Conservation (phyloP, 2,113 vertebrate genomes). For the Gasterosteus nipponicus region DNA sequence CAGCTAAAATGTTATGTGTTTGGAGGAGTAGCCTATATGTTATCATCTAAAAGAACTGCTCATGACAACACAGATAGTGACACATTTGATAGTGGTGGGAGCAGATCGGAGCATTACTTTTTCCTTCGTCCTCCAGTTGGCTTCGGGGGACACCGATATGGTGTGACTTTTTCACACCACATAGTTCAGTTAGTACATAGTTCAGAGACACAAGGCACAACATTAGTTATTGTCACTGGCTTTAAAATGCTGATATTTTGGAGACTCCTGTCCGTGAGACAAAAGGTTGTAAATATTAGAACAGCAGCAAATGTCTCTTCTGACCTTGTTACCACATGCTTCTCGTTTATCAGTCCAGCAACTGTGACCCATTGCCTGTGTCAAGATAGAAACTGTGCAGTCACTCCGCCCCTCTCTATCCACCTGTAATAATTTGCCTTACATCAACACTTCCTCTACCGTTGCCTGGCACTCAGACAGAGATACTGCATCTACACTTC, state of each 20-base stretch:
- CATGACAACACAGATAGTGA: neutral
- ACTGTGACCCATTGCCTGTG: neutral
- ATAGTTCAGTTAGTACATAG: too few species aligned
- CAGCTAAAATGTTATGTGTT: slow-evolving; percentile 1
- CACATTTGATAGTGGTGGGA: slow-evolving; percentile 41
- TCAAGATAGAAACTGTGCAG: neutral
- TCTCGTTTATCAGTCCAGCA: neutral
- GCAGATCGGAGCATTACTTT: slow-evolving; percentile 7
- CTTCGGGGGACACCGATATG: neutral
- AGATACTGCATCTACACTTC: slow-evolving; percentile 41
- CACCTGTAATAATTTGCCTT: slow-evolving; percentile 44
- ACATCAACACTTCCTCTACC: slow-evolving; percentile 56
- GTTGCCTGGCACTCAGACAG: slow-evolving; percentile 7
- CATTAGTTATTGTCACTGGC: neutral
- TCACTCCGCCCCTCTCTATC: neutral
- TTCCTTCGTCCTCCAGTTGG: slow-evolving; percentile 48
- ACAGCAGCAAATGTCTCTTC: neutral
- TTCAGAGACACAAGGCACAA: neutral
- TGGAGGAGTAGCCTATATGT: neutral
- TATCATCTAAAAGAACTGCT: neutral
- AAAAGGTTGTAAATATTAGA: neutral
- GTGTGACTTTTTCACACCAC: neutral
- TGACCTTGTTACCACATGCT: neutral
- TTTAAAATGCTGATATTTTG: slow-evolving; percentile 19
- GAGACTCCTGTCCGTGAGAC: neutral